Evolutionary conservation across 2,888 invertebrate species (phyloP), one percentile per base, ranked within the genome.

Genomic region (Norana najaformis): DNA sequence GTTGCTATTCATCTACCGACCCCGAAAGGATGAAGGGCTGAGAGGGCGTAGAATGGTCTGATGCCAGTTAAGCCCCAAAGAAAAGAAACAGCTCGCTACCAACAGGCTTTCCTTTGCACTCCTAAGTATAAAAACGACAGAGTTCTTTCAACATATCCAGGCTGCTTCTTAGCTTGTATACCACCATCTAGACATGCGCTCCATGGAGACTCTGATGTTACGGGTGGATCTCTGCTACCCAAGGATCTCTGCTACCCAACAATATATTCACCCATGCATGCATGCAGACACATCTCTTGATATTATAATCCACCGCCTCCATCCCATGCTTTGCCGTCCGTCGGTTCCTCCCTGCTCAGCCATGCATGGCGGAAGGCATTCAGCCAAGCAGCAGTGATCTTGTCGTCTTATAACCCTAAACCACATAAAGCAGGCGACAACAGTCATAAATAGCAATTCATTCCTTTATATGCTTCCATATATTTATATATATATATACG

Each of bases 361-460:
- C 47, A 23, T 23, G 23, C n/a, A n/a, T n/a, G n/a, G n/a, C n/a
- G n/a, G n/a, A n/a, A n/a, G n/a, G n/a, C n/a, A n/a, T n/a, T n/a
- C n/a, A n/a, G n/a, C n/a, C n/a, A n/a, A n/a, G n/a, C n/a, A n/a
- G n/a, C n/a, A n/a, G n/a, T n/a, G n/a, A n/a, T n/a, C n/a, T n/a
- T n/a, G n/a, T 69, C n/a, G n/a, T 69, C 69, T n/a, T n/a, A 69
- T 69, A 69, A 69, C 69, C 69, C 4, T n/a, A 30, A n/a, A n/a
- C 69, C 69, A n/a, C 69, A n/a, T n/a, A 69, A 69, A 69, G n/a
- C 69, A 6, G 69, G 69, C n/a, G 69, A 69, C 69, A 11, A 69
- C n/a, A 69, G 69, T 69, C 69, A 69, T 69, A n/a, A 69, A 69
- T 69, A 69, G 30, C 69, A 69, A 69, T n/a, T n/a, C n/a, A n/a